Conservation (phyloP, 2,888 invertebrate genomes). For the Rhodophaea formosa region DNA sequence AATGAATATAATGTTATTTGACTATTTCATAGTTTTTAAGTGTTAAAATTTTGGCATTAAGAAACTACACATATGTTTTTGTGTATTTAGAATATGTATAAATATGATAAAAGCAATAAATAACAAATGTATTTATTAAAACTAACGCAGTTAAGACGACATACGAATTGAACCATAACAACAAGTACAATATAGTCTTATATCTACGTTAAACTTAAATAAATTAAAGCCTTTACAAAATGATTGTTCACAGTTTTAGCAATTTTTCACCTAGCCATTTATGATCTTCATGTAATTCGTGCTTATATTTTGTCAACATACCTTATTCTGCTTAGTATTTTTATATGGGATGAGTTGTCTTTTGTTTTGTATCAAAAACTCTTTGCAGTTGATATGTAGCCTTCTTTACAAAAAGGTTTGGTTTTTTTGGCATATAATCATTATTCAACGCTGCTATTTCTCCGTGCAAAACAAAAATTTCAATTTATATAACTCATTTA, state of each 20-base stretch:
- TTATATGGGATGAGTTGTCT: too few species aligned
- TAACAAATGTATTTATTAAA: slow-evolving; percentile 14
- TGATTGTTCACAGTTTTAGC: neutral
- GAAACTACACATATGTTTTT: too few species aligned
- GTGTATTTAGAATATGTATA: neutral
- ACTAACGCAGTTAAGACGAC: slow-evolving; percentile 14
- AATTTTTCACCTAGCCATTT: neutral
- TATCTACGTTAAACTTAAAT: slow-evolving; percentile 58
- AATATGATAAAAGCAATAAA: neutral
- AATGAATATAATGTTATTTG: too few species aligned
- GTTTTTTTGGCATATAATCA: neutral
- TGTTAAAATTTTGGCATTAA: too few species aligned
- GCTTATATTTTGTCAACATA: too few species aligned
- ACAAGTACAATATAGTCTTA: slow-evolving; percentile 29
- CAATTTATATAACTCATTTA: neutral
- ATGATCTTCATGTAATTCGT: too few species aligned
- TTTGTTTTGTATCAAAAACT: too few species aligned
- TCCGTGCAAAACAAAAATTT: too few species aligned
- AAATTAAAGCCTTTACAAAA: slow-evolving; percentile 64
- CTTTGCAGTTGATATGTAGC: neutral
- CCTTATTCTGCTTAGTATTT: too few species aligned
- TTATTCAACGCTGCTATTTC: too few species aligned
- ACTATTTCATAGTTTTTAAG: too few species aligned
- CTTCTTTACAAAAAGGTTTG: too few species aligned
- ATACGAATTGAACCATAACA: slow-evolving; percentile 20